Evolutionary conservation across 2,113 vertebrate genomes (phyloP), one percentile per base, ranked within the genome.

Genomic region (Alaudala cheleensis): DNA sequence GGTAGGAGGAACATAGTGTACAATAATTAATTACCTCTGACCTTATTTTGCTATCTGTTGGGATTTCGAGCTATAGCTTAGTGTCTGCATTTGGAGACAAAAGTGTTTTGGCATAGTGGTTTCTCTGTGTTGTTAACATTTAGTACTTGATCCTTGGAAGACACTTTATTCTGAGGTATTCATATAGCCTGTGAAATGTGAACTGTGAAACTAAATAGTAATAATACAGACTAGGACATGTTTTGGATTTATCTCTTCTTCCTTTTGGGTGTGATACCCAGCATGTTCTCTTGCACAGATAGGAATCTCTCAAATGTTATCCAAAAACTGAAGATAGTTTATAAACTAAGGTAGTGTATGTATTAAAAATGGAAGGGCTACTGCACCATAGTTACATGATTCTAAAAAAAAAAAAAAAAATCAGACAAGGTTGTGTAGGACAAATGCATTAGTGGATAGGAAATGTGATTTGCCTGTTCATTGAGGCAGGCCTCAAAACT

Each of bases 11-110:
- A 87, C 83, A 90, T 28, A 9, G 14, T 90, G 90, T 94, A 61
- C 87, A 56, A 53, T 58, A 92, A 87, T 86, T 94, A 93, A 95
- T 95, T 94, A 96, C 88, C 65, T 84, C 39, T 96, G 92, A 95
- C 86, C 90, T 90, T 94, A 24, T 90, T 96, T 91, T 95, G 88
- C 70, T 79, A 28, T 90, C 66, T 57, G 11, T 70, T 94, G 90
- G 47, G 70, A 81, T 81, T 88, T 88, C 0, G 3, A 89, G 34
- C 62, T 88, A 7, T 82, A 95, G 39, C 69, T 92, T 53, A 56
- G 64, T 71, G 47, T 73, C 70, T 88, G 33, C 42, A 18, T 79
- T 88, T 71, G 51, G n/a, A 94, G 37, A 66, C 51, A 76, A 76
- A 93, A 89, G 51, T 85, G 14, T 60, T 78, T 54, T 89, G 67